Evolutionary conservation across 2,113 vertebrate genomes (phyloP).

Genomic region (Xiphophorus hellerii): DNA sequence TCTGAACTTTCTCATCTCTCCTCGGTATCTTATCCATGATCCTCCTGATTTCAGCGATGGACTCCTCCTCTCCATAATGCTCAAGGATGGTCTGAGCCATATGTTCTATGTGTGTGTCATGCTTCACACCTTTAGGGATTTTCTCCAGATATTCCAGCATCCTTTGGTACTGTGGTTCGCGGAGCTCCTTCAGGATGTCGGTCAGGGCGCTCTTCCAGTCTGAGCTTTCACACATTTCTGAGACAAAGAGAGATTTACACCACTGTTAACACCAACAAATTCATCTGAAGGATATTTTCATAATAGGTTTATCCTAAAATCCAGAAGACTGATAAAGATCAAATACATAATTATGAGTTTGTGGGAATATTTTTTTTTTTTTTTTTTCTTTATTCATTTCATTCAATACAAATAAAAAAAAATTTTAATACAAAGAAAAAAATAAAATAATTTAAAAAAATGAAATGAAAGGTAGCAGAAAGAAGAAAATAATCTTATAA

Average conservation of each 20-base stretch:
- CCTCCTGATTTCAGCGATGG: fast-evolving
- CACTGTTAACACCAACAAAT: too few species aligned
- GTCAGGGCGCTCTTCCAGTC: neutral
- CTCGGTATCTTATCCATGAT: neutral
- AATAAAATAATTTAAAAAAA: too few species aligned
- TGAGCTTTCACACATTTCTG: neutral
- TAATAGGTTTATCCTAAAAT: too few species aligned
- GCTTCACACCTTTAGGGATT: neutral
- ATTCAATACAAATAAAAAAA: too few species aligned
- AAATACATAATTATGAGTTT: too few species aligned
- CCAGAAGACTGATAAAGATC: too few species aligned
- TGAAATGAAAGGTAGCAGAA: too few species aligned
- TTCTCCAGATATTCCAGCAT: neutral
- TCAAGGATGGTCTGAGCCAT: constrained; percentile 2
- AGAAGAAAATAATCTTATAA: too few species aligned
- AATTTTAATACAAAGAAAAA: too few species aligned
- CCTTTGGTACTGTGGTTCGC: fast-evolving
- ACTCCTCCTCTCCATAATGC: neutral
- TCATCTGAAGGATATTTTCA: too few species aligned
- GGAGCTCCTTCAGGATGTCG: neutral
- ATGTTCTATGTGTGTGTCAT: fast-evolving
- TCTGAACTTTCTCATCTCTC: neutral
- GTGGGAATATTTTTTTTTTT: too few species aligned
- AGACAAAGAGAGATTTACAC: neutral
- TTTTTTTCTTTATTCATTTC: too few species aligned